These are phyloP conservation scores for Python bivittatus DNA, from an alignment of 2,113 vertebrate genomes.

Conservation along the genomic window DNA sequence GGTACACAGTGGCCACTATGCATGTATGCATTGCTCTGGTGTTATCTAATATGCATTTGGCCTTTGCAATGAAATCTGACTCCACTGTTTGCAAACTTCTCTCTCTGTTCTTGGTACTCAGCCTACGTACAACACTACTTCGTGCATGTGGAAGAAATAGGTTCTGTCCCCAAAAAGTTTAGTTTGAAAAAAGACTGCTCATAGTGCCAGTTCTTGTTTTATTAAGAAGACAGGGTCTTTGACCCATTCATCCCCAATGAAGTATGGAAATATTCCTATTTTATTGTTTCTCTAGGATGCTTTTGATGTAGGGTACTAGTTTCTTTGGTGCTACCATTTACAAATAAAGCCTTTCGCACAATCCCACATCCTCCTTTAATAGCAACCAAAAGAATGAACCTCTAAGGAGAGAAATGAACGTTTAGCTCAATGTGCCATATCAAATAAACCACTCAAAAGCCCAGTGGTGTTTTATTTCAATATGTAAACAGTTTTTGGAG, in stretches of 20 bases:
- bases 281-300: neutral
- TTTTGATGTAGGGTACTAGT: neutral
- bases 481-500: rapidly evolving
- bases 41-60: neutral
- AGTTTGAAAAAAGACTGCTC: neutral
- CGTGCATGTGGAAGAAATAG: neutral
- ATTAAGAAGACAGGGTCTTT: neutral
- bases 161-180: neutral
- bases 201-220: neutral
- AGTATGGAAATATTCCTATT: neutral
- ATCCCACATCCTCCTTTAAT: neutral
- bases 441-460: rapidly evolving
- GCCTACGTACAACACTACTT: neutral
- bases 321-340: neutral
- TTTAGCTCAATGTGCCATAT: neutral
- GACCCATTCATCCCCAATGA: neutral
- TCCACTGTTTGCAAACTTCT: neutral
- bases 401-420: neutral
- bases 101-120: neutral
- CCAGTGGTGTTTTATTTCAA: neutral
- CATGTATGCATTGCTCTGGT: neutral
- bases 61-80: neutral
- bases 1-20: neutral
- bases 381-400: rapidly evolving
- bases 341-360: neutral